Percentiles rank a stretch among this genome's conserved stretches.
Conservation (phyloP, 2,113 vertebrate species). For the Megaleporinus macrocephalus region DNA sequence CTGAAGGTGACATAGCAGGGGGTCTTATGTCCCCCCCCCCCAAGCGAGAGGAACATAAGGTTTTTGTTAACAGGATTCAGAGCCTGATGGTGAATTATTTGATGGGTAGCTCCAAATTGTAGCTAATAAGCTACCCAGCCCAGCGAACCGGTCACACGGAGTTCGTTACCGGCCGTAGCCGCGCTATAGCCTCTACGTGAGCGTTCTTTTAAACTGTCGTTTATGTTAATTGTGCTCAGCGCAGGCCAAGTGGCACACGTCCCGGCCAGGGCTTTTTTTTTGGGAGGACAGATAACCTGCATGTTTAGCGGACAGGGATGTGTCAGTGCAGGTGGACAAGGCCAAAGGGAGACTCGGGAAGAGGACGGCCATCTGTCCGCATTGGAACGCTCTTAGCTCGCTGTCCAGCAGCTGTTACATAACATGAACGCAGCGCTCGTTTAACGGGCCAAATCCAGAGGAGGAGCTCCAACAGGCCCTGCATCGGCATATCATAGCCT, state of each 20-base stretch:
- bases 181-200: no score
- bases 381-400: constrained; percentile 1
- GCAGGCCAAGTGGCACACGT: constrained; percentile 25
- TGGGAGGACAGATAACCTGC: constrained; percentile 7
- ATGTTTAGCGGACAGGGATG: constrained; percentile 25
- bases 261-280: constrained; percentile 33
- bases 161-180: no score
- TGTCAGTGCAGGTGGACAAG: constrained; percentile 37
- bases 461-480: background rate
- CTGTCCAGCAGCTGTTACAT: constrained; percentile 23
- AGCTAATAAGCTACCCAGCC: no score
- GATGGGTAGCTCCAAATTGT: no score
- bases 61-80: background rate
- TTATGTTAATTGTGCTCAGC: constrained; percentile 12
- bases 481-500: background rate
- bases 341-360: constrained; percentile 32
- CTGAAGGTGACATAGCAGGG: background rate
- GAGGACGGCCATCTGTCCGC: constrained; percentile 42
- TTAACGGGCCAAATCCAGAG: no score
- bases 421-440: background rate
- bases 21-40: background rate
- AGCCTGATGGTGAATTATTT: background rate
- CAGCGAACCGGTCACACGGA: no score
- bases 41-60: background rate
- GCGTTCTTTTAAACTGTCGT: background rate